A percentile compares a stretch with the other conserved stretches of the same genome.
phyloP scores from a whole-genome alignment of 2,888 invertebrate genomes.

The Sesia bembeciformis region DNA sequence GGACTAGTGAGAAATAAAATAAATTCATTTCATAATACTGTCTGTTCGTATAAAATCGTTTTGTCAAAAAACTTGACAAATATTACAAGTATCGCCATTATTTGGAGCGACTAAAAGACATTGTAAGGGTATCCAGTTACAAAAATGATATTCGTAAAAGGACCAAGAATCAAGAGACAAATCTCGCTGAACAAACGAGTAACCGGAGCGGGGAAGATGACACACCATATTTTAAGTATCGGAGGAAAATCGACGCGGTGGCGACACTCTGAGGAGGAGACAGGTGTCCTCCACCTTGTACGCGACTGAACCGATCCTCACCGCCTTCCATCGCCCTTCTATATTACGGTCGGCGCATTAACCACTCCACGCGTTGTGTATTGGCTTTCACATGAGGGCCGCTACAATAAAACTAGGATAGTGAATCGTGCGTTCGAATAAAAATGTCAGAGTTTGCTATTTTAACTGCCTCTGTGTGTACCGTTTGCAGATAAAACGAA shows the following conservation, averaged over 20 bases:
- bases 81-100: no score
- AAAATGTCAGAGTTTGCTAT: slow-evolving; percentile 7
- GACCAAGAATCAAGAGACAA: slow-evolving; percentile 33
- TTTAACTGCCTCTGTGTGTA: no score
- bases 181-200: slow-evolving; percentile 51
- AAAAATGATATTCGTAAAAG: slow-evolving; percentile 30
- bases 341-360: slow-evolving; percentile 59
- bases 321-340: slow-evolving; percentile 22
- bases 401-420: slow-evolving; percentile 45
- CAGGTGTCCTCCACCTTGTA: slow-evolving; percentile 14
- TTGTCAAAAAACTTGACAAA: no score
- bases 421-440: slow-evolving; percentile 25
- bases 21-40: no score
- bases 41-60: no score
- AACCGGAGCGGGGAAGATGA: slow-evolving; percentile 50
- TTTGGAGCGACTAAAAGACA: no score
- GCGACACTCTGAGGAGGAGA: slow-evolving; percentile 39
- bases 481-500: no score
- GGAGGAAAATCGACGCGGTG: slow-evolving; percentile 45
- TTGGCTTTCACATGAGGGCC: slow-evolving; percentile 42
- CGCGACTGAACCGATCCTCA: background rate
- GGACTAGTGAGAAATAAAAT: no score
- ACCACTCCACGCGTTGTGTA: slow-evolving; percentile 51
- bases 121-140: slow-evolving; percentile 18
- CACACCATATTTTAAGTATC: slow-evolving; percentile 65